Conservation (phyloP, 1,140 invertebrate species). For the Metopolophium dirhodum region DNA sequence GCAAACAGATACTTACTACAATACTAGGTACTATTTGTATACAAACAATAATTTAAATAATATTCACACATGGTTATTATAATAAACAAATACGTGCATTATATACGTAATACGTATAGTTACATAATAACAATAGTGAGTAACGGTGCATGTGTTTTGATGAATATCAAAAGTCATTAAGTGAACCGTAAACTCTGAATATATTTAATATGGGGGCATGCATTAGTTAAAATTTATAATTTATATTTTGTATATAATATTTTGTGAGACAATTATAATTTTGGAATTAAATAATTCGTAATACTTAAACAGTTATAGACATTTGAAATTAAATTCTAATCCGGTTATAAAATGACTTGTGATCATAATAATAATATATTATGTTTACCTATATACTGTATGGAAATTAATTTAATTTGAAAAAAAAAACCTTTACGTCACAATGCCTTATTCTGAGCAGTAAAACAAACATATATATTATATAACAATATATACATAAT, state of each 20-base stretch:
- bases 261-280: neutral
- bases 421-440: no score
- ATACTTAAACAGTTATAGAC: neutral
- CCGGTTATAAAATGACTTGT: neutral
- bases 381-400: no score
- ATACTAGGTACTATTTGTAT: neutral
- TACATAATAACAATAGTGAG: neutral
- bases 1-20: neutral
- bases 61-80: neutral
- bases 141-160: neutral
- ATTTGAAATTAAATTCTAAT: neutral
- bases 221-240: neutral
- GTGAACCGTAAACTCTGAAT: neutral
- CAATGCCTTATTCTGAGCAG: no score
- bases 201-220: neutral
- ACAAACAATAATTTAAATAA: neutral
- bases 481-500: no score
- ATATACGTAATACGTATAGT: neutral
- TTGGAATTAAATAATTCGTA: neutral
- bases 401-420: no score
- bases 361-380: no score
- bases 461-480: no score
- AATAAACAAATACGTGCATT: neutral
- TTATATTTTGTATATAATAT: neutral
- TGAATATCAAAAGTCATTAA: neutral